Conservation (phyloP, 2,888 invertebrate genomes). For the Troides aeacus region DNA sequence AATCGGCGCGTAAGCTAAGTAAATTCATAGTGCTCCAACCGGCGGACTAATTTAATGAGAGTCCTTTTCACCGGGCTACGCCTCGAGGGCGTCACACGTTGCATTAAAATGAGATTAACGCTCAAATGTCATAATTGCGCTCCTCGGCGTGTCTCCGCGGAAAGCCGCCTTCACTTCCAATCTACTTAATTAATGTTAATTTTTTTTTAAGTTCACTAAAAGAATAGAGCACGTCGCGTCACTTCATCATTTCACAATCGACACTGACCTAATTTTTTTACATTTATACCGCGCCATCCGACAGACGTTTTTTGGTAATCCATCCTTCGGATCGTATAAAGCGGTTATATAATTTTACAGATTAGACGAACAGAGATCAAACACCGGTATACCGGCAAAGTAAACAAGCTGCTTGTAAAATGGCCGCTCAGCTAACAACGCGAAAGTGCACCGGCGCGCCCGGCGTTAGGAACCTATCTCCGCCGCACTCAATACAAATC, state of each 20-base stretch:
- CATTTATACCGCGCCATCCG: background rate
- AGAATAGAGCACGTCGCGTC: conserved; percentile 7
- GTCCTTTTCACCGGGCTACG: conserved; percentile 56
- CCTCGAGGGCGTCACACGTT: conserved; percentile 44
- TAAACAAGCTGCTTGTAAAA: background rate
- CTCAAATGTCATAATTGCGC: conserved; percentile 54
- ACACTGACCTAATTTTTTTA: conserved; percentile 19
- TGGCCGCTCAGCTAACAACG: background rate
- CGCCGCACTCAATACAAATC: conserved; percentile 2
- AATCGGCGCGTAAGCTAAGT: conserved; percentile 67
- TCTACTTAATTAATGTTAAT: conserved; percentile 43
- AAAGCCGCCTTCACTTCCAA: conserved; percentile 37
- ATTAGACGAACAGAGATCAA: background rate
- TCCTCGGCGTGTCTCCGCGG: conserved; percentile 41
- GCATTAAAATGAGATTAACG: conserved; percentile 54
- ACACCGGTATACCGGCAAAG: background rate
- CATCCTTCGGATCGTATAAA: background rate
- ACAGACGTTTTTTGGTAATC: conserved; percentile 1
- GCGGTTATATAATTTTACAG: background rate
- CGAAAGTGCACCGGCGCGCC: background rate
- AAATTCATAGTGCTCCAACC: conserved; percentile 71
- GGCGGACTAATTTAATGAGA: conserved; percentile 77
- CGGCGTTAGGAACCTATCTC: conserved; percentile 1
- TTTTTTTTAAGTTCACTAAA: conserved; percentile 24
- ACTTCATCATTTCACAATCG: conserved; percentile 9